Base-by-base conservation (phyloP, 2,888 invertebrate species). In the Caenorhabditis sp. region DNA sequence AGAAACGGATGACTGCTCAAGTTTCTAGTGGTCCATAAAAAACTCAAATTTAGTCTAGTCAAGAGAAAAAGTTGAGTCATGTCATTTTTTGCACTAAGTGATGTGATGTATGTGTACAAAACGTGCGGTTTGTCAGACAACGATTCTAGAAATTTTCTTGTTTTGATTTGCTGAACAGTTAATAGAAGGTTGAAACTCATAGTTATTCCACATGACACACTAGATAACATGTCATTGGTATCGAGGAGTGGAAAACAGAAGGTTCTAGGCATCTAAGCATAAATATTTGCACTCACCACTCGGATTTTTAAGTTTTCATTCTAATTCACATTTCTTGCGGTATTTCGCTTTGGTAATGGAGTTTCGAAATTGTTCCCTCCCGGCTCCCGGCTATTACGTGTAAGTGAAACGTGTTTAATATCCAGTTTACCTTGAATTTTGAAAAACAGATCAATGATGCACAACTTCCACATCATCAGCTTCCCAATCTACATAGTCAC, bases 401-500 rank as follows among this genome's bases (percentile, higher is more conserved):
- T 70, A 15, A 26, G 60, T 53, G 20, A n/a, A 15, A 15, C 1
- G n/a, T 8, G 13, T 2, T 15, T 15, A 3, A 26, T 53, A 1
- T 22, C 24, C 5, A 13, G 28, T 28, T 20, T 9, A 35, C 6
- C n/a, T 18, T 58, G 11, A 8, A n/a, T 24, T 60, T 60, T 50
- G n/a, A n/a, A n/a, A n/a, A n/a, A 13, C 55, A 71, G 71, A 32
- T 8, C 15, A 1, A 28, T 71, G 3, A 62, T 71, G 71, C 71
- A 71, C 24, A 61, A 55, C 28, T 40, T 61, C 13, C 71, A 71
- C 22, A 55, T 71, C 11, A 40, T 71, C 20, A 71, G 53, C 11
- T 62, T 55, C 5, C 71, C 71, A 18, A 24, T 71, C 22, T 71
- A 71, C 32, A 44, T 44, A n/a, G 26, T 55, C 1, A 55, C 62